Base-by-base conservation (phyloP, 2,113 vertebrate species). In the Calonectris borealis region DNA sequence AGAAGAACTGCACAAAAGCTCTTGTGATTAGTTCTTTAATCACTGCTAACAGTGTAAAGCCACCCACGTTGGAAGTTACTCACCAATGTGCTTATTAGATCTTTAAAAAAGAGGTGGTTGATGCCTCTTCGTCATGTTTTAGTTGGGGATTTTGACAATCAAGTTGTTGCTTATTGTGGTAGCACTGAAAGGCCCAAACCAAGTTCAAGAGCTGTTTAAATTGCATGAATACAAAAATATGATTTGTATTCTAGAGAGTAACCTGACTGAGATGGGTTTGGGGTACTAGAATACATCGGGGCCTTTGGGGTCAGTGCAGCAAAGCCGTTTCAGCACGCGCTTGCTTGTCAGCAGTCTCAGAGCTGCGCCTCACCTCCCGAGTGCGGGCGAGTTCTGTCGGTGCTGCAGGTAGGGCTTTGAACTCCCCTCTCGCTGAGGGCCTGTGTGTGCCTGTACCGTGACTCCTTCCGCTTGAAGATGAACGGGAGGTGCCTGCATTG, bases 401-500 rank as follows among this genome's bases (percentile, higher is more conserved):
- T 1, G 6, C 48, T 31, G 42, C 42, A 21, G 58, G 51, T 4
- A 10, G 13, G 51, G 51, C 51, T 65, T 49, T 14, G 31, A 32
- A 16, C 60, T 49, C 25, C 60, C 51, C 36, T 26, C 25, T 32
- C 2, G 3, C 68, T 24, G 34, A 7, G 48, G 32, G 65, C 48
- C 20, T 17, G 48, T 17, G 25, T 29, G 12, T 57, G 69, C 40
- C 27, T 49, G 19, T 19, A 7, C 36, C 0, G 0, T 27, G 32
- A 22, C 61, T 75, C 32, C 5, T 10, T 25, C 49, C 2, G 0
- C 51, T 7, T 19, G 44, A 14, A 57, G 62, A 7, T 22, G 17
- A 55, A 48, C 0, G 0, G 40, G n/a, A 61, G 68, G 13, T 8
- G 16, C 38, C 61, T 6, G 22, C 7, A 0, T 10, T 42, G 57